phyloP scores from a whole-genome alignment of 1,140 invertebrate genomes.

The Geopemphigus sp. region DNA sequence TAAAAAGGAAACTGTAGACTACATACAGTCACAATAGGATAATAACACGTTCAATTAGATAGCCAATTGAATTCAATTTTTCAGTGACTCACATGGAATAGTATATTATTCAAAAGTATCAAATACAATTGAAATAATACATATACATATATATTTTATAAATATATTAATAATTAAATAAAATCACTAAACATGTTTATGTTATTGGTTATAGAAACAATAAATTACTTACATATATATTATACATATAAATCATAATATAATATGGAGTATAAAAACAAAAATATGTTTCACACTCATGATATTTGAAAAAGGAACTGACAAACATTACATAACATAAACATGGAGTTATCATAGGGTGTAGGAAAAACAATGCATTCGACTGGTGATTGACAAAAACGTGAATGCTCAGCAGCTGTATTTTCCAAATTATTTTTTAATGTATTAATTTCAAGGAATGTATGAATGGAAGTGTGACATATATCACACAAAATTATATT shows the following conservation, averaged over 20 bases:
- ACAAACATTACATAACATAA: conserved; percentile 42
- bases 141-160: conserved; percentile 4
- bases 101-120: conserved; percentile 7
- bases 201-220: neutral
- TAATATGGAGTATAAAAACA: neutral
- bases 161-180: conserved; percentile 36
- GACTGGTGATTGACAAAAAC: conserved; percentile 14
- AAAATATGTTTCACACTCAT: neutral
- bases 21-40: conserved; percentile 28
- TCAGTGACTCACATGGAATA: conserved; percentile 35
- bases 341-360: conserved; percentile 40
- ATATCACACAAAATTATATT: conserved; percentile 32
- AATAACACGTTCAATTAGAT: conserved; percentile 44
- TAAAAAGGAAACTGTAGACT: conserved; percentile 44
- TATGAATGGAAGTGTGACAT: conserved; percentile 30
- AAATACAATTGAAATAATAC: conserved; percentile 38
- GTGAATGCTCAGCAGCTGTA: conserved; percentile 35
- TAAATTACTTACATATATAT: neutral
- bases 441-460: conserved; percentile 16
- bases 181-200: conserved; percentile 16
- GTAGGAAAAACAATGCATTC: conserved; percentile 27
- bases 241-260: conserved; percentile 2
- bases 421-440: conserved; percentile 44
- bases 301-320: conserved; percentile 45
- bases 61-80: conserved; percentile 45